Evolutionary conservation across 2,888 invertebrate genomes (phyloP).

Genomic region (Lasioglossum zephyrum): DNA sequence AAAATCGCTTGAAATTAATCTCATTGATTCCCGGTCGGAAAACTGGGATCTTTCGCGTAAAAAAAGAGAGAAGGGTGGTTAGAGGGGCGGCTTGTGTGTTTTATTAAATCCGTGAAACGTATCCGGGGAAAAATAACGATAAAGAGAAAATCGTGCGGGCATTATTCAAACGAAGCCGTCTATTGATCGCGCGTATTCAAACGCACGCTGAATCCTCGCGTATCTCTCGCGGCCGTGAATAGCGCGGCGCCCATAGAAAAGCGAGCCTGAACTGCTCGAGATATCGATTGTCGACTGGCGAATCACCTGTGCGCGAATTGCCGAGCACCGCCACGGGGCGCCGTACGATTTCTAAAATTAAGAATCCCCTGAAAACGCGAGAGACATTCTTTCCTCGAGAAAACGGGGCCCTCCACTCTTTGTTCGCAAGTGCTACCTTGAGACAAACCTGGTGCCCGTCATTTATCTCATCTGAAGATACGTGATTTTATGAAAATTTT

Average conservation of each 20-base stretch:
- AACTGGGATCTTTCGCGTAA: neutral
- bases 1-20: neutral
- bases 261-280: slow-evolving; percentile 25
- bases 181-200: slow-evolving; percentile 47
- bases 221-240: slow-evolving; percentile 46
- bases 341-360: slow-evolving; percentile 52
- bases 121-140: neutral
- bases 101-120: slow-evolving; percentile 27
- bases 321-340: slow-evolving; percentile 8
- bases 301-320: slow-evolving; percentile 25
- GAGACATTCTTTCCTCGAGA: slow-evolving; percentile 25
- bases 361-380: slow-evolving; percentile 29
- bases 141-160: neutral
- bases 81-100: neutral
- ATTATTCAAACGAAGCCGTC: slow-evolving; percentile 29
- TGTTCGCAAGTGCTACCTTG: neutral
- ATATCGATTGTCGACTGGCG: slow-evolving; percentile 26
- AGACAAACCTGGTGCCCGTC: neutral
- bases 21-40: neutral
- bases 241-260: slow-evolving; percentile 30
- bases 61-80: neutral
- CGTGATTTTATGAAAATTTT: neutral
- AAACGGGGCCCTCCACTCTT: neutral
- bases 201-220: slow-evolving; percentile 28
- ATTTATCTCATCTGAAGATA: neutral